These are phyloP conservation scores for Lathronympha strigana DNA, from an alignment of 2,888 invertebrate species.

Conservation along the genomic window DNA sequence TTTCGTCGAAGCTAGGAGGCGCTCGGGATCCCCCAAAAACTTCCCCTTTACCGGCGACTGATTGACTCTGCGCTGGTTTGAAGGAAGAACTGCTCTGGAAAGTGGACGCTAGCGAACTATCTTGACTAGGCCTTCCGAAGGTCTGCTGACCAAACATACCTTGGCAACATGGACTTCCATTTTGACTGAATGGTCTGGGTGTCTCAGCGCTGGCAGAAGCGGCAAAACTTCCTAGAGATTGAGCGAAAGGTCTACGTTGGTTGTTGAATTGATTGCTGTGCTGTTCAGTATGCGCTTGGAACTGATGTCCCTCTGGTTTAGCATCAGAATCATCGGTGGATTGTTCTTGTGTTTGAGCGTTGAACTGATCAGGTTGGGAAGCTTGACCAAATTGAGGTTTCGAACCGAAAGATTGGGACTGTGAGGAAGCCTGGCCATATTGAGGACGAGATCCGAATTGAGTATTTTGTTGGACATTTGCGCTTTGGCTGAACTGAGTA, in stretches of 20 bases:
- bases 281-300: constrained; percentile 16
- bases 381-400: constrained; percentile 27
- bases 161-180: constrained; percentile 24
- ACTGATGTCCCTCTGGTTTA: constrained; percentile 46
- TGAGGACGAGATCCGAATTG: constrained; percentile 14
- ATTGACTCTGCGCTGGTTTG: constrained; percentile 44
- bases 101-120: constrained; percentile 38
- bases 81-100: constrained; percentile 49
- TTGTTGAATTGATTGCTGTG: constrained; percentile 13
- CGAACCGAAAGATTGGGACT: constrained; percentile 12
- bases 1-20: constrained; percentile 70
- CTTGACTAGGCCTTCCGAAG: constrained; percentile 30
- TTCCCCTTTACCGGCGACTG: constrained; percentile 60
- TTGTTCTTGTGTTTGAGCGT: constrained; percentile 31
- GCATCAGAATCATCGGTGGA: constrained; percentile 20
- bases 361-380: constrained; percentile 16
- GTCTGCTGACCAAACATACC: constrained; percentile 12
- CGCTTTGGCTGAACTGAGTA: not conserved
- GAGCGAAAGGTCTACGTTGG: constrained; percentile 31
- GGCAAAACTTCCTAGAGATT: constrained; percentile 12
- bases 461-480: not conserved
- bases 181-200: constrained; percentile 26
- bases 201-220: constrained; percentile 10
- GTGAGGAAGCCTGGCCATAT: not conserved
- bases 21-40: constrained; percentile 65